These are phyloP conservation scores for Pachycephus smyrnensis DNA, from an alignment of 2,888 invertebrate genomes.

Conservation along the genomic window DNA sequence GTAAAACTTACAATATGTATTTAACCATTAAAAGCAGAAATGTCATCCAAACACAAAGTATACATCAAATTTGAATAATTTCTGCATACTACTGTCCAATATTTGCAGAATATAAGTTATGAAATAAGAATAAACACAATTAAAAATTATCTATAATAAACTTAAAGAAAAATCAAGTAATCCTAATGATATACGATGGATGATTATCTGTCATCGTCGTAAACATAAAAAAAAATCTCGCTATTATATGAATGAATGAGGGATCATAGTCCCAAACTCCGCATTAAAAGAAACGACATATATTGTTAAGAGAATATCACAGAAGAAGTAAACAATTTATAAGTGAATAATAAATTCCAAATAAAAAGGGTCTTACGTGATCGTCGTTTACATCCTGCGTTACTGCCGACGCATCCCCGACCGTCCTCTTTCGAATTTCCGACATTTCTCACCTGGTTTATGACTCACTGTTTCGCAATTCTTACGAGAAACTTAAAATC, in stretches of 20 bases:
- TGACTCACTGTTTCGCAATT: conserved; percentile 18
- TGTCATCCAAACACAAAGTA: no score
- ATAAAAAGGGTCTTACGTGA: conserved; percentile 48
- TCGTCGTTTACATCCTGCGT: conserved; percentile 58
- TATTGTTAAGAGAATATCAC: background rate
- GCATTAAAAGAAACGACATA: background rate
- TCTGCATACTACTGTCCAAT: background rate
- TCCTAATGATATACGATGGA: conserved; percentile 3
- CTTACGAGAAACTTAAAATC: conserved; percentile 27
- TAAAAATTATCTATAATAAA: background rate
- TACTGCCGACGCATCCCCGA: conserved; percentile 49
- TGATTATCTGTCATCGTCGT: background rate
- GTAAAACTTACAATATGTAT: background rate
- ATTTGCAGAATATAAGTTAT: background rate
- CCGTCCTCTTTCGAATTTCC: conserved; percentile 58
- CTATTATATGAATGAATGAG: background rate
- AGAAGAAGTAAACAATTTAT: background rate
- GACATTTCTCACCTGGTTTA: conserved; percentile 49
- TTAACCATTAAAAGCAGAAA: no score
- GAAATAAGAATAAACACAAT: background rate
- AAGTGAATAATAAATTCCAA: background rate
- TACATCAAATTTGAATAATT: no score
- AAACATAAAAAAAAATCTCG: conserved; percentile 16
- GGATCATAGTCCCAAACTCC: background rate
- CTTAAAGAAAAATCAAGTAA: background rate